Base-by-base conservation (phyloP, 1,140 invertebrate genomes). In the Drosophila ironensis region DNA sequence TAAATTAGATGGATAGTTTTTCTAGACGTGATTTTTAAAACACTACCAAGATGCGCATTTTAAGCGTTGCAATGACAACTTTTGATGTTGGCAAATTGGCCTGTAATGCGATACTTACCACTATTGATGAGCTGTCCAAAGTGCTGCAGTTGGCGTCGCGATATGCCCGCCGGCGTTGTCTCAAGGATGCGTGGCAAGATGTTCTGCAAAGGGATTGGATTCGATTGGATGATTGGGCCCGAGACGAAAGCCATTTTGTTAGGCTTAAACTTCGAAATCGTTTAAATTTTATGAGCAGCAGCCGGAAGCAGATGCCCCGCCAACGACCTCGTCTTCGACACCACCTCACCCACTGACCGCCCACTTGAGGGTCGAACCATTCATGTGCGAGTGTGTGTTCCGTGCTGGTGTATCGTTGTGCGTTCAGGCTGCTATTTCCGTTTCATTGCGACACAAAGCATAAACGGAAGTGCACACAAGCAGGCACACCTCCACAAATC, bases 61-160 rank as follows among this genome's bases (percentile, higher is more conserved):
- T n/a, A n/a, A n/a, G n/a, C n/a, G n/a, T n/a, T n/a, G n/a, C n/a
- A n/a, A n/a, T n/a, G n/a, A n/a, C n/a, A n/a, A n/a, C n/a, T n/a
- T n/a, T n/a, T n/a, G n/a, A n/a, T n/a, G n/a, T n/a, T n/a, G n/a
- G n/a, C 20, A 22, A 22, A 22, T 5, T 22, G 20, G 20, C n/a
- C n/a, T n/a, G n/a, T n/a, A n/a, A n/a, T 22, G 20, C 2, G 2
- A 22, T 22, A 22, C 56, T 88, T 81, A 87, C 87, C 88, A 37
- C 75, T 82, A 56, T 73, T 76, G 59, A 86, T 88, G 51, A 88
- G 70, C 61, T 89, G 87, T 4, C 78, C 72, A 22, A 82, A 89
- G 33, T 89, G 87, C 54, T 75, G 60, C 3, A 89, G 59, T 38
- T 89, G 87, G 24, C 77, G 70, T 33, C 75, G 76, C 11, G 81